Evolutionary conservation across 64 coral and sea anemone genomes (phyloP).

Genomic region (Acropora yongei): DNA sequence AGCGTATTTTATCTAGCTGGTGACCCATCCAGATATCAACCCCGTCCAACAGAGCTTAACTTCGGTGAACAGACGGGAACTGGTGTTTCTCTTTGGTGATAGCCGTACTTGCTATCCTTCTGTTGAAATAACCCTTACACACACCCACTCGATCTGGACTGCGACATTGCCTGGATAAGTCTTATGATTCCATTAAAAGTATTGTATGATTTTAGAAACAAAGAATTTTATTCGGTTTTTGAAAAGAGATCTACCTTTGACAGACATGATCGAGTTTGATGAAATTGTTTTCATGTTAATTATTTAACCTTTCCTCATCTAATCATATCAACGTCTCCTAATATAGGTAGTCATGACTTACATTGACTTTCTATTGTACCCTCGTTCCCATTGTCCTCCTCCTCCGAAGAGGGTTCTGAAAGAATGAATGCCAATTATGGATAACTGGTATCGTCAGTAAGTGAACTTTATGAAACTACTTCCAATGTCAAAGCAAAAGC

Average conservation of each 20-base stretch:
- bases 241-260: neutral
- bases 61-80: neutral
- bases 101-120: no score
- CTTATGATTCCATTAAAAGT: neutral
- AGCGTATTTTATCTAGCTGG: no score
- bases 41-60: neutral
- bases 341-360: neutral
- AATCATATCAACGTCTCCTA: neutral
- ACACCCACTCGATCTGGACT: neutral
- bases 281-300: neutral
- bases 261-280: neutral
- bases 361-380: neutral
- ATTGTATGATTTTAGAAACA: neutral
- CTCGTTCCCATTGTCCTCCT: neutral
- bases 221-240: neutral
- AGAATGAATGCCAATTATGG: neutral
- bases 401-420: neutral
- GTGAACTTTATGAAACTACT: neutral
- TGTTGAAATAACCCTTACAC: neutral
- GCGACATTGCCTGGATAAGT: neutral
- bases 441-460: neutral
- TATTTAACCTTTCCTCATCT: neutral
- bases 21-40: no score
- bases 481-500: neutral
- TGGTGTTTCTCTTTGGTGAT: no score